A percentile compares a stretch with the other conserved stretches of the same genome.
phyloP scores from a whole-genome alignment of 2,113 vertebrate genomes.

The Xerus inauris region DNA sequence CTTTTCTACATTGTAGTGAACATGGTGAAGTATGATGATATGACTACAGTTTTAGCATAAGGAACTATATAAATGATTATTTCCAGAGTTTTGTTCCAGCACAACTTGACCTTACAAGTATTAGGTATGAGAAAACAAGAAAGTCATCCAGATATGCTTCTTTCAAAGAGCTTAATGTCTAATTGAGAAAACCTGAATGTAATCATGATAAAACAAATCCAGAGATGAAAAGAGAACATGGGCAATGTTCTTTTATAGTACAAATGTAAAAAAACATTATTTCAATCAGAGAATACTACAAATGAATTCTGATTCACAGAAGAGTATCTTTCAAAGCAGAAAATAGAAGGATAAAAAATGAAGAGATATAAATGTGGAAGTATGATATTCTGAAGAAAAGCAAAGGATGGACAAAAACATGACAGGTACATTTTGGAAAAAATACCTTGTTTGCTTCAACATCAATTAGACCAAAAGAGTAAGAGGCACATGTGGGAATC shows the following conservation, averaged over 20 bases:
- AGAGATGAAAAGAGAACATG: background rate
- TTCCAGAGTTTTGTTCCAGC: background rate
- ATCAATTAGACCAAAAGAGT: background rate
- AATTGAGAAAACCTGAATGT: background rate
- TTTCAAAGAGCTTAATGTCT: slow-evolving; percentile 22
- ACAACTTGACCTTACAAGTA: background rate
- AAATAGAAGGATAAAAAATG: background rate
- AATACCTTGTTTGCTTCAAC: background rate
- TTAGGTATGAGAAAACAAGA: background rate
- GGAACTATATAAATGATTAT: background rate
- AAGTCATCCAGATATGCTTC: background rate
- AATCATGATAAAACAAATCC: background rate
- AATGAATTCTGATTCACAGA: background rate
- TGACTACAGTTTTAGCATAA: background rate
- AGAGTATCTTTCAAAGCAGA: background rate
- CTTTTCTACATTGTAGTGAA: background rate
- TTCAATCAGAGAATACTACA: background rate
- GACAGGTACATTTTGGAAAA: background rate
- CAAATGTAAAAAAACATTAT: background rate
- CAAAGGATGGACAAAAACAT: background rate
- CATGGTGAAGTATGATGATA: background rate
- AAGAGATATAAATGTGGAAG: background rate
- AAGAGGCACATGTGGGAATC: background rate
- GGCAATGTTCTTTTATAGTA: background rate
- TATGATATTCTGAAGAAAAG: background rate